phyloP scores from a whole-genome alignment of 2,888 invertebrate genomes.

The Dastarcus helophoroides region DNA sequence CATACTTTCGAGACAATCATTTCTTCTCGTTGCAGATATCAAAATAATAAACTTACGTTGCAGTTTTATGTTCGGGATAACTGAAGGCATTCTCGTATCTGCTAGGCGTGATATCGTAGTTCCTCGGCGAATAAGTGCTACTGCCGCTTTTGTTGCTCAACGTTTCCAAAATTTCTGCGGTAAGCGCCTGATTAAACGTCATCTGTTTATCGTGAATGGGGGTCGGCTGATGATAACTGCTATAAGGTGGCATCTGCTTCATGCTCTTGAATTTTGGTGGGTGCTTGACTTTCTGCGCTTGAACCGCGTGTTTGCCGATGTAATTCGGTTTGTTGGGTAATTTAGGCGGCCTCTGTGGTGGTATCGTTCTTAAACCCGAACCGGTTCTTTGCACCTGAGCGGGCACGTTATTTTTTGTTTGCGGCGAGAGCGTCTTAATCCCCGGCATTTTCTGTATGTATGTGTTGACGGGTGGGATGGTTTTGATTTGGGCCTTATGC shows the following conservation, averaged over 20 bases:
- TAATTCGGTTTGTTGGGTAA: conserved; percentile 34
- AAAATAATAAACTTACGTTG: conserved; percentile 4
- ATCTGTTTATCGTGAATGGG: conserved; percentile 35
- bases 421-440: conserved; percentile 31
- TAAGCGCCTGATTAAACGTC: conserved; percentile 49
- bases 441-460: conserved; percentile 18
- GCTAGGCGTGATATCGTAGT: conserved; percentile 41
- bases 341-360: conserved; percentile 32
- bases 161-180: conserved; percentile 51
- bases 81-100: conserved; percentile 24
- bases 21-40: background rate
- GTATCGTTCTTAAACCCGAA: conserved; percentile 32
- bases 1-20: background rate
- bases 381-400: conserved; percentile 29
- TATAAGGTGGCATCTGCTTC: conserved; percentile 13
- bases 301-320: conserved; percentile 37
- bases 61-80: conserved; percentile 14
- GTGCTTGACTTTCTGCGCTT: conserved; percentile 31
- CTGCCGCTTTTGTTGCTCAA: conserved; percentile 41
- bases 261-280: conserved; percentile 12
- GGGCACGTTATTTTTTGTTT: conserved; percentile 23
- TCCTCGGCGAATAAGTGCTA: conserved; percentile 43
- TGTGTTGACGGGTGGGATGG: conserved; percentile 26
- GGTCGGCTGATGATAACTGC: conserved; percentile 12
- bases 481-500: conserved; percentile 33